These are phyloP conservation scores for Plodia interpunctella DNA, from an alignment of 1,140 invertebrate species.

Conservation along the genomic window DNA sequence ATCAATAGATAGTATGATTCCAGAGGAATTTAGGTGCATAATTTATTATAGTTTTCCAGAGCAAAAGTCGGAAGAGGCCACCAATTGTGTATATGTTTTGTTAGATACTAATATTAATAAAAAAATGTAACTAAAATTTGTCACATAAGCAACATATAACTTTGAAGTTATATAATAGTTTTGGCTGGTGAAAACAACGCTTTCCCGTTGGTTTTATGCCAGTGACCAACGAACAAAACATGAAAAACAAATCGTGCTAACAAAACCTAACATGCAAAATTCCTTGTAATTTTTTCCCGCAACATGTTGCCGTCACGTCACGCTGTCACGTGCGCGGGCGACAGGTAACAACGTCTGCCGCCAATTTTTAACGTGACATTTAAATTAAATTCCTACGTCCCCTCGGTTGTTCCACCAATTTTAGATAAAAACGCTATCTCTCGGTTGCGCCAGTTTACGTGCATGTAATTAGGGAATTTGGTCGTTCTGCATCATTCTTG, in stretches of 20 bases:
- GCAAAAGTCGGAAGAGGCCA: too few species aligned
- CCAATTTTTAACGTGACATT: constrained; percentile 51
- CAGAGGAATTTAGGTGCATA: too few species aligned
- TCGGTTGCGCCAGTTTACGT: neutral
- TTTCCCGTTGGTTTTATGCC: neutral
- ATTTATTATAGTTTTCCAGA: too few species aligned
- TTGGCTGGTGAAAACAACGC: too few species aligned
- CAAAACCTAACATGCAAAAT: constrained; percentile 11
- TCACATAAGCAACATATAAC: too few species aligned
- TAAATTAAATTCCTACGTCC: constrained; percentile 40
- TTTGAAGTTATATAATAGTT: too few species aligned
- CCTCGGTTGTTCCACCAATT: constrained; percentile 37
- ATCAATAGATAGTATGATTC: too few species aligned
- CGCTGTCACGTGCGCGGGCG: constrained; percentile 26
- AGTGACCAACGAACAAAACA: neutral
- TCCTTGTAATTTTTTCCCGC: constrained; percentile 1
- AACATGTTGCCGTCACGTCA: constrained; percentile 13
- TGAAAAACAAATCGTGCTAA: constrained; percentile 5
- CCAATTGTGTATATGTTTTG: too few species aligned
- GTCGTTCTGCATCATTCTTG: neutral
- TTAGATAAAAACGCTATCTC: constrained; percentile 26
- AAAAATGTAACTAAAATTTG: too few species aligned
- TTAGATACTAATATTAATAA: too few species aligned
- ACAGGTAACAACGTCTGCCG: constrained; percentile 39
- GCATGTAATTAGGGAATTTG: neutral